Evolutionary conservation across 2,888 invertebrate species (phyloP).

Genomic region (Clostera curtula): DNA sequence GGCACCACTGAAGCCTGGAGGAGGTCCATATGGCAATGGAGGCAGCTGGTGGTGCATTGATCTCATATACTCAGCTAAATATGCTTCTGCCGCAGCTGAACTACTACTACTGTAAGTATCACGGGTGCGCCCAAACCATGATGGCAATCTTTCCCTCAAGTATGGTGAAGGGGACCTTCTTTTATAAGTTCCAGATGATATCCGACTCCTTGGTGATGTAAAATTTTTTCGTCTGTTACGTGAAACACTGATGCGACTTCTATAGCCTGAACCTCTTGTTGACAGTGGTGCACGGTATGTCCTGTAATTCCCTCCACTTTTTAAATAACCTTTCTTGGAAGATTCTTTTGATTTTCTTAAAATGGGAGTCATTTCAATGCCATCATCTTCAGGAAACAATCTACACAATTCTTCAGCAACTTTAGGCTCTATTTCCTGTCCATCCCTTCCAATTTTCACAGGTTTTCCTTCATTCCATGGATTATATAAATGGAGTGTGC

Average conservation of each 20-base stretch:
- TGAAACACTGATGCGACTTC: slow-evolving; percentile 67
- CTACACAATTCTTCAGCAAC: slow-evolving; percentile 96
- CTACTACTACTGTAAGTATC: slow-evolving; percentile 54
- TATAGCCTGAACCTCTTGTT: slow-evolving; percentile 58
- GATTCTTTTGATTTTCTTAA: slow-evolving; percentile 90
- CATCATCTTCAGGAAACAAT: slow-evolving; percentile 94
- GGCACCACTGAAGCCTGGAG: slow-evolving; percentile 68
- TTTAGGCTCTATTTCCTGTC: slow-evolving; percentile 97
- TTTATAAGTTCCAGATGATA: slow-evolving; percentile 69
- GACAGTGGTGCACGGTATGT: slow-evolving; percentile 64
- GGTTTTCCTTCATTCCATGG: slow-evolving; percentile 99
- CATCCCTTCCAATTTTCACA: slow-evolving; percentile 99
- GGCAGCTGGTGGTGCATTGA: slow-evolving; percentile 91
- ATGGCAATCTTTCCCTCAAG: slow-evolving; percentile 74
- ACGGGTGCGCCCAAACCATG: slow-evolving; percentile 77
- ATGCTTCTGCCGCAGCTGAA: slow-evolving; percentile 85
- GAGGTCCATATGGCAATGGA: slow-evolving; percentile 87
- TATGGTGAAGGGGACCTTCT: slow-evolving; percentile 76
- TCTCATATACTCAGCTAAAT: slow-evolving; percentile 92
- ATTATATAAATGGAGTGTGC: slow-evolving; percentile 94
- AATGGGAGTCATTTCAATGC: slow-evolving; percentile 91
- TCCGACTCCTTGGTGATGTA: slow-evolving; percentile 77
- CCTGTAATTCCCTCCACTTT: slow-evolving; percentile 68
- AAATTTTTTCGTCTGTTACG: slow-evolving; percentile 78
- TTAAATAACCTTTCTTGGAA: slow-evolving; percentile 77